Base-by-base conservation (phyloP, 2,888 invertebrate genomes). In the Dynastes tityus region DNA sequence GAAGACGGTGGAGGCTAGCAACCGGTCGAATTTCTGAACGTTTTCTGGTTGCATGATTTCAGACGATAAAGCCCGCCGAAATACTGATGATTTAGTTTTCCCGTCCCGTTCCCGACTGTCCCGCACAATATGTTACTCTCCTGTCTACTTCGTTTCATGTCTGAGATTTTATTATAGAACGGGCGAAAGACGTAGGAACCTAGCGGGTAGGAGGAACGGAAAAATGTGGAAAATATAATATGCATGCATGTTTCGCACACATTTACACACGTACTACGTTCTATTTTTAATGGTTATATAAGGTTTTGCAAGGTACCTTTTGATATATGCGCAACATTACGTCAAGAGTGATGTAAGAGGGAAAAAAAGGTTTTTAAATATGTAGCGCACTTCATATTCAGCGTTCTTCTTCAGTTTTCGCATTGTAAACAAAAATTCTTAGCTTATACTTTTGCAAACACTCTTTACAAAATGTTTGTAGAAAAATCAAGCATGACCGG, bases 11-110 rank as follows among this genome's bases (percentile, higher is more conserved):
- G n/a, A 37, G 65, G n/a, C 29, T 32, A 32, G 32, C 67, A 27
- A 45, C 58, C 32, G 73, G 61, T 61, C 73, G 73, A 73, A 61
- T 73, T 73, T 73, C 61, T 37, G 73, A 73, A 73, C 73, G 73
- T 73, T 73, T 73, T 73, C 73, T 73, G 73, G 73, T 73, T 73
- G 73, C 73, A 73, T 73, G 73, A 58, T 61, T 73, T 73, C 61
- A 61, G 61, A 61, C 73, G 73, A 73, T 73, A 73, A 73, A 73
- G 73, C 58, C 61, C 73, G 13, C 61, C 61, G 40, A 16, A 58
- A 73, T 73, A 8, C 61, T 22, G 73, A 58, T 73, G 61, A 73
- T 73, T 73, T 73, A 71, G 71, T 71, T 71, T 55, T 71, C 71
- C 32, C 73, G 73, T 73, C 68, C 73, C 73, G 73, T 73, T 61